Conservation (phyloP, 2,888 invertebrate genomes). For the Conops quadrifasciatus region DNA sequence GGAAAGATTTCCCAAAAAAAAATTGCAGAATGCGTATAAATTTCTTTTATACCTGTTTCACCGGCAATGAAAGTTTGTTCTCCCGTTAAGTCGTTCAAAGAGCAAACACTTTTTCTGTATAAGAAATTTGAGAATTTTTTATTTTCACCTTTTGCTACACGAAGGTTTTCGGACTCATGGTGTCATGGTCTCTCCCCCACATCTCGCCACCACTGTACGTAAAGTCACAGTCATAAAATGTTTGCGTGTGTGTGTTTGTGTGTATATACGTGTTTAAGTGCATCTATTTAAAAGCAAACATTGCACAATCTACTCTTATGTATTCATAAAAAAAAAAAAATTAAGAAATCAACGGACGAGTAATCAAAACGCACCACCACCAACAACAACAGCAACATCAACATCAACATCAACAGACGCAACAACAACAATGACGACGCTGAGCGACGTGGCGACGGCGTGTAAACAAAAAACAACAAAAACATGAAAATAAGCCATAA, state of each 20-base stretch:
- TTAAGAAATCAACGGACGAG: neutral
- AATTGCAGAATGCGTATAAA: no score
- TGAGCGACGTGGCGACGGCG: neutral
- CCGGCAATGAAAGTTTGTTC: no score
- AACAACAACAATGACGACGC: neutral
- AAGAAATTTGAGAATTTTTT: no score
- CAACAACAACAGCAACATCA: neutral
- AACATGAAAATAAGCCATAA: neutral
- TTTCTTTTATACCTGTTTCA: no score
- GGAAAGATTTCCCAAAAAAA: no score
- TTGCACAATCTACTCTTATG: constrained; percentile 3
- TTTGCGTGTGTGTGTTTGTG: constrained; percentile 1
- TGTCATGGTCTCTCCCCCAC: no score
- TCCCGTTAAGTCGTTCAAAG: no score
- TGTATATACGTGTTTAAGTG: neutral
- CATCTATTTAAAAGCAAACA: constrained; percentile 21
- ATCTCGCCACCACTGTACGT: no score
- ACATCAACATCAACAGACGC: neutral
- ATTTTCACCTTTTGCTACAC: no score
- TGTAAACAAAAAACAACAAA: neutral
- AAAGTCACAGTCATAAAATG: no score
- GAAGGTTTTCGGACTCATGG: no score
- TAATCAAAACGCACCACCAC: constrained; percentile 14
- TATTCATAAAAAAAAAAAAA: constrained; percentile 9
- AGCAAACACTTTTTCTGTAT: no score